These are phyloP conservation scores for Xenus cinereus DNA, from an alignment of 2,113 vertebrate species.

Conservation along the genomic window DNA sequence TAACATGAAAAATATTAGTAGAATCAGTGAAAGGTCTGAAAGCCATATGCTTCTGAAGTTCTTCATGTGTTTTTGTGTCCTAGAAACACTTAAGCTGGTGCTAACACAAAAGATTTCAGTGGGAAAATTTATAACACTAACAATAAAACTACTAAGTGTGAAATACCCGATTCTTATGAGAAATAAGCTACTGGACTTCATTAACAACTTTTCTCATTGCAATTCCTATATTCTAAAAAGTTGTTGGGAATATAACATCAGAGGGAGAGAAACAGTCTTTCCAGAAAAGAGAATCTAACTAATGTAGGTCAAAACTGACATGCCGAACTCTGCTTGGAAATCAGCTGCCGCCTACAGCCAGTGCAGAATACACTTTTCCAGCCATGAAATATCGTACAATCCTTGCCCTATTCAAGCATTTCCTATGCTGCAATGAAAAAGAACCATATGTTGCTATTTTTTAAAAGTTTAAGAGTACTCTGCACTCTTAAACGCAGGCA, in stretches of 20 bases:
- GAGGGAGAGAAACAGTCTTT: not conserved
- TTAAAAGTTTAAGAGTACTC: not conserved
- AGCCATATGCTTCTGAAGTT: not conserved
- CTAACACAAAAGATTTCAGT: not conserved
- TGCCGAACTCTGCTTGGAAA: not conserved
- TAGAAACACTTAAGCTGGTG: not conserved
- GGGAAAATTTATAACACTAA: not conserved
- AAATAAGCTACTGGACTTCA: not conserved
- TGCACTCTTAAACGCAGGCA: not conserved
- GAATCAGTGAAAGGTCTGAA: not conserved
- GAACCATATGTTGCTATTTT: rapidly evolving
- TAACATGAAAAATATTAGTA: not conserved
- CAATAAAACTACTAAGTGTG: not conserved
- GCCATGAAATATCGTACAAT: no score
- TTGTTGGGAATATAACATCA: not conserved
- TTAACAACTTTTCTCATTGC: not conserved
- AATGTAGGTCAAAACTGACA: not conserved
- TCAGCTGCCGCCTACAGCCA: not conserved
- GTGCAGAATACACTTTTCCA: not conserved
- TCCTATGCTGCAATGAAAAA: not conserved
- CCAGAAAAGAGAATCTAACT: not conserved
- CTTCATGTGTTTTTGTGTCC: not conserved
- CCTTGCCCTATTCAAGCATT: rapidly evolving
- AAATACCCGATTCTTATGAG: not conserved
- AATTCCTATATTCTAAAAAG: not conserved